A percentile compares a stretch with the other conserved stretches of the same genome.
Conservation (phyloP, 2,113 vertebrate genomes). For the Hyperopisus bebe region DNA sequence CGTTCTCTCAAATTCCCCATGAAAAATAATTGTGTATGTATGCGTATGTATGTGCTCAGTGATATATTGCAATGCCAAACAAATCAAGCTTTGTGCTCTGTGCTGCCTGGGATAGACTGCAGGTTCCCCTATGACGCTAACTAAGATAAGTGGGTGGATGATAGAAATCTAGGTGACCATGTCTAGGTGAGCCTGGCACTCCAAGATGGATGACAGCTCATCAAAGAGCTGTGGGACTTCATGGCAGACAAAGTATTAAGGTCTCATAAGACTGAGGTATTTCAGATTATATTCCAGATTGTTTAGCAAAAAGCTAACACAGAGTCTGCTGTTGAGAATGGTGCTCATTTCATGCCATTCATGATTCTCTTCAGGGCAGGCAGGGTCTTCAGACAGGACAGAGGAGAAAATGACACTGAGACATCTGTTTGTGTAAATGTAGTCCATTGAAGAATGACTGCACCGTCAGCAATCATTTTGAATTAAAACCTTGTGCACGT, state of each 20-base stretch:
- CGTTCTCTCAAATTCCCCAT: neutral
- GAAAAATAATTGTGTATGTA: neutral
- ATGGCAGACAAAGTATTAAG: neutral
- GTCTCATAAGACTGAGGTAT: neutral
- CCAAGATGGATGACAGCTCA: neutral
- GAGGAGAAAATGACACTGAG: neutral
- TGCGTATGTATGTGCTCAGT: neutral
- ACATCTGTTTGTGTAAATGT: neutral
- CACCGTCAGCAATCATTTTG: neutral
- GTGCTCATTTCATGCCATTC: neutral
- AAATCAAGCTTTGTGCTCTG: neutral
- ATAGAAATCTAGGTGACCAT: neutral
- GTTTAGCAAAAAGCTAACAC: neutral
- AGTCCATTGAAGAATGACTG: neutral
- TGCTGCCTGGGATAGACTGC: neutral
- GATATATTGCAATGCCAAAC: neutral
- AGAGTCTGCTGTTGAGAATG: neutral
- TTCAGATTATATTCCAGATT: neutral
- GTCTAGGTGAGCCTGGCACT: neutral
- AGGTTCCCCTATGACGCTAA: neutral
- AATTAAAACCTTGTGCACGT: neutral
- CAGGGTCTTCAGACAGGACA: neutral
- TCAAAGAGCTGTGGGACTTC: neutral
- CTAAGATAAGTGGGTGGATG: neutral
- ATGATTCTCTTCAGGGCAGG: neutral